These are phyloP conservation scores for Phataginus tricuspis DNA, from an alignment of 2,797 vertebrate species.

Conservation along the genomic window DNA sequence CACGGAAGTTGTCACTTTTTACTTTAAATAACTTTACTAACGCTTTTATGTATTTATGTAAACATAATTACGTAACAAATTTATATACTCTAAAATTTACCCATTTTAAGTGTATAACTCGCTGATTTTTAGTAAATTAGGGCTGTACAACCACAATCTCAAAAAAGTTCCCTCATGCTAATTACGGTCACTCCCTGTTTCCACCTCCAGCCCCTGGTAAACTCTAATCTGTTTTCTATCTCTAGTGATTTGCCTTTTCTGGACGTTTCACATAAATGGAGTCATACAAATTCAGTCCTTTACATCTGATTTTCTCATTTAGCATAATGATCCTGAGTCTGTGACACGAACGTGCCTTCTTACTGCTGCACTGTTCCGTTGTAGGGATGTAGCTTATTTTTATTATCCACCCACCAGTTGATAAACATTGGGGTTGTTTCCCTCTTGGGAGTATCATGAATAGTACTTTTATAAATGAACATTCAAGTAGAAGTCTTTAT, in stretches of 20 bases:
- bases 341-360: neutral
- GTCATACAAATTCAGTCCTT: neutral
- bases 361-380: neutral
- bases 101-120: neutral
- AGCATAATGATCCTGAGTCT: neutral
- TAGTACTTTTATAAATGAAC: neutral
- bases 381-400: neutral
- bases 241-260: constrained; percentile 19
- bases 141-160: neutral
- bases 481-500: neutral
- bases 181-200: neutral
- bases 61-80: neutral
- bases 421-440: neutral
- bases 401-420: neutral
- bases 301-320: constrained; percentile 25
- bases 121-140: neutral
- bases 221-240: neutral
- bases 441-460: neutral
- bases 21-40: constrained; percentile 11
- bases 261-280: neutral
- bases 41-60: neutral
- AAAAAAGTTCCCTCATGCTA: neutral
- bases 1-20: neutral
- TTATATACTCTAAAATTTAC: neutral
- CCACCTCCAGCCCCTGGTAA: neutral